Base-by-base conservation (phyloP, 2,888 invertebrate genomes). In the Lasioglossum calceatum region DNA sequence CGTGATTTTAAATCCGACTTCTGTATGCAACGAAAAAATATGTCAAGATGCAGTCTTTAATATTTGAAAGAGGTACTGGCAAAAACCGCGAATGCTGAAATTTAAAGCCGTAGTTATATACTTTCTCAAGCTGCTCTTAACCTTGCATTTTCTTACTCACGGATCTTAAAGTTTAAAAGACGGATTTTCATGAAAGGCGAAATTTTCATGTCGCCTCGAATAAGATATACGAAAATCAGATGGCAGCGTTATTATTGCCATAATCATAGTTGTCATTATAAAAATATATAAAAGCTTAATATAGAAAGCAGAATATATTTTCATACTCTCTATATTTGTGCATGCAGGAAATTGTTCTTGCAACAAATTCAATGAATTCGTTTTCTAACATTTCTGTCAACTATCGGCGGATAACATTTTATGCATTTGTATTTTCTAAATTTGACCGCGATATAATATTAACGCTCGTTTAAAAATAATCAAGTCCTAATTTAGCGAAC, bases 1-100 rank as follows among this genome's bases (percentile, higher is more conserved):
- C 58, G 39, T 61, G n/a, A 7, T 47, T 16, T 44, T 8, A 71
- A 58, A 61, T 14, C 27, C 3, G 27, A 27, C 10, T n/a, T 44
- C 14, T 44, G 47, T 27, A 2, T 47, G 12, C 16, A 71, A 82
- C 72, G 79, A 64, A 42, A 39, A 72, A 44, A 39, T 72, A 72
- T 72, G 71, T 82, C 42, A 47, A 27, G 12, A 47, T 16, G 39
- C 70, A 50, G 54, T 72, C 44, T 64, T 32, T 0, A 64, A 64
- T 64, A 64, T 32, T 16, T 32, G 14, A 16, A 32, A 27, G 32
- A 4, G 14, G 4, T 16, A 27, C 32, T 16, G 27, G n/a, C 27
- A 4, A 64, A 32, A 64, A 27, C 32, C 12, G 64, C 5, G 32
- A 4, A 64, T 32, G 64, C 14, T 27, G 32, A 64, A 27, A 64